A percentile compares a stretch with the other conserved stretches of the same genome.
Evolutionary conservation across 2,888 invertebrate species (phyloP).

Genomic region (Apamea sordens): DNA sequence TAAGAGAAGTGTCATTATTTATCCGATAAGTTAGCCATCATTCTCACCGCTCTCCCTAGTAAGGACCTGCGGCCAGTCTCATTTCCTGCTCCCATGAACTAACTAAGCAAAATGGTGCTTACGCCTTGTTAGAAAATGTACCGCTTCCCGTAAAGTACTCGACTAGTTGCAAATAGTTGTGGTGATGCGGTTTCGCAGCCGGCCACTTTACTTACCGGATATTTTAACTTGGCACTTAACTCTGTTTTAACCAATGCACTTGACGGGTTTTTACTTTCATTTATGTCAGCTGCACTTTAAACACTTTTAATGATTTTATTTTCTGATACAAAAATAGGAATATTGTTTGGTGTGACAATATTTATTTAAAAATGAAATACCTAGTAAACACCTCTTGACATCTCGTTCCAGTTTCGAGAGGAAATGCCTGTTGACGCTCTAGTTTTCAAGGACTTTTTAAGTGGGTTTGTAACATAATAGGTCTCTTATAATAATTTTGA

Average conservation of each 20-base stretch:
- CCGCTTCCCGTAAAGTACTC: background rate
- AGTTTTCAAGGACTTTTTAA: slow-evolving; percentile 4
- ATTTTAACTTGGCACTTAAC: background rate
- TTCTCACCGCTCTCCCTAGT: too few relatives aligned
- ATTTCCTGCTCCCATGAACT: background rate
- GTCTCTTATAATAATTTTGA: too few relatives aligned
- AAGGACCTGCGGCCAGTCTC: background rate
- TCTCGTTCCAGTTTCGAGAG: background rate
- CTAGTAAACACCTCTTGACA: background rate
- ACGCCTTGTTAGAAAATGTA: background rate
- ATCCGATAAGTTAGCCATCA: too few relatives aligned
- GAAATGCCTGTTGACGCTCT: background rate
- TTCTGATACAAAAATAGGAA: background rate
- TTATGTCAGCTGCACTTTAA: background rate
- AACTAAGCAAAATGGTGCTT: background rate
- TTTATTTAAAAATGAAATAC: background rate
- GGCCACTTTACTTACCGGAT: background rate
- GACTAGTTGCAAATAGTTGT: slow-evolving; percentile 15
- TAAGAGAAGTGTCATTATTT: too few relatives aligned
- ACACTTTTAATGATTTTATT: background rate
- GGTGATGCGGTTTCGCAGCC: background rate
- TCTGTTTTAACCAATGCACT: background rate
- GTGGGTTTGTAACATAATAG: too few relatives aligned
- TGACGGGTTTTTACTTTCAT: slow-evolving; percentile 12
- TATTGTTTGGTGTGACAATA: background rate